A percentile compares a stretch with the other conserved stretches of the same genome.
Evolutionary conservation across 2,888 invertebrate species (phyloP).

Genomic region (Papilio demoleus): DNA sequence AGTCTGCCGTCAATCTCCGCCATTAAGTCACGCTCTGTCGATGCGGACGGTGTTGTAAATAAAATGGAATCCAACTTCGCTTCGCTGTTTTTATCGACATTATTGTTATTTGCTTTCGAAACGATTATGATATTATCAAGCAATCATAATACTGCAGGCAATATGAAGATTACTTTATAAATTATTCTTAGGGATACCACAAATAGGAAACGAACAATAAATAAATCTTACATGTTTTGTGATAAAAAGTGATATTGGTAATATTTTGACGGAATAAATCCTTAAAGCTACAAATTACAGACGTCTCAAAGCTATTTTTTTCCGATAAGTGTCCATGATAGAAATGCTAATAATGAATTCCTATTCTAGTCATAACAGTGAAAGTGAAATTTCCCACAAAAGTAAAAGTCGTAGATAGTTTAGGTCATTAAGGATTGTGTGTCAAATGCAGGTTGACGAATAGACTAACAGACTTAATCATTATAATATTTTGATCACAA

Average conservation of each 20-base stretch:
- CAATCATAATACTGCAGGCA: not conserved
- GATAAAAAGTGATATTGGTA: too few species aligned
- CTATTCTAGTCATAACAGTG: not conserved
- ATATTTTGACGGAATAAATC: not conserved
- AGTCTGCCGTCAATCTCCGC: constrained; percentile 14
- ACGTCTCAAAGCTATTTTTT: not conserved
- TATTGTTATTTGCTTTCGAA: constrained; percentile 18
- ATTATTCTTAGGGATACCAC: not conserved
- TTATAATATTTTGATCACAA: not conserved
- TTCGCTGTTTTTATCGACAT: constrained; percentile 26
- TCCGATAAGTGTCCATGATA: not conserved
- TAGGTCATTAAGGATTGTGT: not conserved
- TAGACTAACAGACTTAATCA: not conserved
- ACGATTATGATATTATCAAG: constrained; percentile 10
- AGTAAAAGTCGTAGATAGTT: not conserved
- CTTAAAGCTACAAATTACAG: too few species aligned
- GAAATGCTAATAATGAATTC: not conserved
- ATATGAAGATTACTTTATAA: not conserved
- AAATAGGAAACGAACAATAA: too few species aligned
- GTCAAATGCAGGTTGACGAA: not conserved
- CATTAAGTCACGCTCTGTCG: constrained; percentile 33
- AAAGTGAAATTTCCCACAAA: constrained; percentile 6
- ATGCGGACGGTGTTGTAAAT: constrained; percentile 14
- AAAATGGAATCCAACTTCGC: constrained; percentile 9
- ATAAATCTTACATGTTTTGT: too few species aligned